Conservation (phyloP, 2,888 invertebrate species). For the Diaprepes abbreviatus region DNA sequence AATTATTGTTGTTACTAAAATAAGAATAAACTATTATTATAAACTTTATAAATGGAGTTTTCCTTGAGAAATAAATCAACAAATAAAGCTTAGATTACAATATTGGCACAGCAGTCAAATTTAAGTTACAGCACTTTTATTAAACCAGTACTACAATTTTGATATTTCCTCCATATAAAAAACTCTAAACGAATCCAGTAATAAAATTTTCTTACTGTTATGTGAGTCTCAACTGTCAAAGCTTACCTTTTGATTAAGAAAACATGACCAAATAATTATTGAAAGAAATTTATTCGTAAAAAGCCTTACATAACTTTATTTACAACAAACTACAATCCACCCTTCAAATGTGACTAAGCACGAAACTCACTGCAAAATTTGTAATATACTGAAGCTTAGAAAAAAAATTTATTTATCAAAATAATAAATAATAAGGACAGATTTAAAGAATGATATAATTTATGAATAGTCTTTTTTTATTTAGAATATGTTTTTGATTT, state of each 20-base stretch:
- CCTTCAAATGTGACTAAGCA: conserved; percentile 61
- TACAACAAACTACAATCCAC: conserved; percentile 65
- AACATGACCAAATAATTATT: conserved; percentile 41
- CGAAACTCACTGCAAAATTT: conserved; percentile 45
- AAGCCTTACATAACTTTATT: conserved; percentile 68
- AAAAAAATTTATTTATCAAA: conserved; percentile 4
- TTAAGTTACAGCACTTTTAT: too few species aligned
- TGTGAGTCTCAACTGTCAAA: too few species aligned
- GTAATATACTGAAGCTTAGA: conserved; percentile 30
- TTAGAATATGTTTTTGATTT: conserved; percentile 11
- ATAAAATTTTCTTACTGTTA: too few species aligned
- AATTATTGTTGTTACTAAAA: too few species aligned
- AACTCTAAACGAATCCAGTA: background rate
- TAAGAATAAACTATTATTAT: too few species aligned
- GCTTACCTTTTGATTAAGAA: too few species aligned
- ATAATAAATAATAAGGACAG: conserved; percentile 20
- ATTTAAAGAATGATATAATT: conserved; percentile 6
- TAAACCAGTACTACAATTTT: too few species aligned
- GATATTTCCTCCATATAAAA: too few species aligned
- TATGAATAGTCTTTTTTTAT: background rate
- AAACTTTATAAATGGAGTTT: too few species aligned
- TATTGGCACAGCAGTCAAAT: too few species aligned
- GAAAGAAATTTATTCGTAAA: conserved; percentile 66
- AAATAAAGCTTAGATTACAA: too few species aligned
- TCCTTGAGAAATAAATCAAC: too few species aligned